Base-by-base conservation (phyloP, 1,140 invertebrate genomes). In the Drosophila nannoptera region DNA sequence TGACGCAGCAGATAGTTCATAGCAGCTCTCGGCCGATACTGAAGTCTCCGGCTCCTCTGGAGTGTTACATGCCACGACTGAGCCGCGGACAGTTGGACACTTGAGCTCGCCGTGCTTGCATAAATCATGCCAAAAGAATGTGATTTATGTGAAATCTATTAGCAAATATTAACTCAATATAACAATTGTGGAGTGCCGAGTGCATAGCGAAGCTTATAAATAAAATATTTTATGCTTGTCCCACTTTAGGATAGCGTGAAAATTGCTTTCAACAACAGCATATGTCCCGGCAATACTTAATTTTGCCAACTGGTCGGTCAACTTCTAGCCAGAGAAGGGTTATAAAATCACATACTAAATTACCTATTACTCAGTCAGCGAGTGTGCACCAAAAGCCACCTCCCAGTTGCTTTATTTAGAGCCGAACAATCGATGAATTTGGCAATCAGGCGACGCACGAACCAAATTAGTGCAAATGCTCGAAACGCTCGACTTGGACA, bases 91-190 rank as follows among this genome's bases (percentile, higher is more conserved):
- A 22, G 22, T 22, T 22, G 22, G 66, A 72, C 78, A 70, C 60
- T 67, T 82, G 76, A 49, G 61, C 46, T 14, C 11, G 49, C 35
- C 63, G 62, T 56, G 48, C 75, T 40, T 68, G 78, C 71, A 82
- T 82, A 82, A 82, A 82, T 82, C 78, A 82, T 71, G 78, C 53
- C 75, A 82, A 40, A 59, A 73, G 55, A 56, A 68, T 74, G 71
- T 82, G 78, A 82, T 82, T 82, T 82, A 82, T 82, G 78, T 74
- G 71, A 77, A 83, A 82, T 72, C 78, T 82, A 82, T 82, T 82
- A 82, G 78, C 78, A 78, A 82, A 82, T 75, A 82, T 82, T 82
- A 82, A 82, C 55, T 77, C 71, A 82, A 77, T 72, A 68, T 68
- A 63, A 68, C 78, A 82, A 82, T 82, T 82, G 78, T 62, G 14